Conservation (phyloP, 2,113 vertebrate species). For the Otis tarda region DNA sequence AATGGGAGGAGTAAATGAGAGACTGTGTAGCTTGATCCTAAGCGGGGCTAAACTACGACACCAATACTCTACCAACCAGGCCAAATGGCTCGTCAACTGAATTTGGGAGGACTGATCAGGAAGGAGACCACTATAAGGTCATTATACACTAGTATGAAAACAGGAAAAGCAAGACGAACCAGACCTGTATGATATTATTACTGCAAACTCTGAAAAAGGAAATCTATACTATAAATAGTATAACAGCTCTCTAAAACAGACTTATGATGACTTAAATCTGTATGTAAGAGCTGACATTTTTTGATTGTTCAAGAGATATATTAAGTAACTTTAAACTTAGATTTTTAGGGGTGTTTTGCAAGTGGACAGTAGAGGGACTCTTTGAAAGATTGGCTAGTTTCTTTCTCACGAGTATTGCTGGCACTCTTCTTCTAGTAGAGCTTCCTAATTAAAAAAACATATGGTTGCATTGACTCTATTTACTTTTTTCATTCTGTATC, state of each 20-base stretch:
- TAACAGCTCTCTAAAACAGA: neutral
- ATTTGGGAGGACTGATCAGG: neutral
- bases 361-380: neutral
- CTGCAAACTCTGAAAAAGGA: neutral
- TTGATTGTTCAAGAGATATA: neutral
- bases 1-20: too few relatives aligned
- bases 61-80: neutral
- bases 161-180: neutral
- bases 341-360: neutral
- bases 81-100: neutral
- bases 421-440: neutral
- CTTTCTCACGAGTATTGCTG: neutral
- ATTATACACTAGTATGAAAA: neutral
- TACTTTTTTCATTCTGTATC: neutral
- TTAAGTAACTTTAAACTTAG: neutral
- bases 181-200: neutral
- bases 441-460: neutral
- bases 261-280: neutral
- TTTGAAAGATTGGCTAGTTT: neutral
- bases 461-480: neutral
- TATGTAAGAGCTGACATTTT: neutral
- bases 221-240: neutral
- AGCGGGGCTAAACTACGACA: too few relatives aligned
- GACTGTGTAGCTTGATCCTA: too few relatives aligned
- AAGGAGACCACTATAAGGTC: neutral